Evolutionary conservation across 2,888 invertebrate genomes (phyloP).

Genomic region (Nudaria mundana): DNA sequence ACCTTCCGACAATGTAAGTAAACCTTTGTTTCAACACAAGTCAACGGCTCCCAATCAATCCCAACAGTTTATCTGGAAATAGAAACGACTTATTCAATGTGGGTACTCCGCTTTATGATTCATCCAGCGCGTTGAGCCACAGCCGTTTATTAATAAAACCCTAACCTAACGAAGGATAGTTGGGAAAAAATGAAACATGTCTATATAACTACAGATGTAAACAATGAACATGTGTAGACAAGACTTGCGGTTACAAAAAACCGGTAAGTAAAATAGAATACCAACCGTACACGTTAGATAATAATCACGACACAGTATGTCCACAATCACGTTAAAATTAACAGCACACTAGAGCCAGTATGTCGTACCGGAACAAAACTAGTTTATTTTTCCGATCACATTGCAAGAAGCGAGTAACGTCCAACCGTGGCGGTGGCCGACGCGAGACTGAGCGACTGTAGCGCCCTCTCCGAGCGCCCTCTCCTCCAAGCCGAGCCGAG

Average conservation of each 20-base stretch:
- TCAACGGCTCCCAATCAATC: conserved; percentile 74
- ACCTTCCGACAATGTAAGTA: conserved; percentile 72
- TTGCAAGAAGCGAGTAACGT: conserved; percentile 60
- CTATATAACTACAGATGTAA: conserved; percentile 67
- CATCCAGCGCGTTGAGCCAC: conserved; percentile 51
- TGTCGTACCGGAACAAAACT: conserved; percentile 72
- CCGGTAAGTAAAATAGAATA: conserved; percentile 45
- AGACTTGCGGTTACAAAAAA: conserved; percentile 39
- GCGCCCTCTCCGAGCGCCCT: conserved; percentile 66
- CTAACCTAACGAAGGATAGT: conserved; percentile 50
- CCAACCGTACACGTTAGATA: conserved; percentile 68
- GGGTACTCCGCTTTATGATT: conserved; percentile 62
- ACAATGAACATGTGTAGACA: conserved; percentile 62
- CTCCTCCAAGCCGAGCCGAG: too few relatives aligned
- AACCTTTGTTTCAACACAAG: conserved; percentile 75
- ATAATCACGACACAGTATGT: conserved; percentile 66
- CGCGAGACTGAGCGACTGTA: conserved; percentile 78
- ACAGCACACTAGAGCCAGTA: conserved; percentile 61
- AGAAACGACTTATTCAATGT: conserved; percentile 75
- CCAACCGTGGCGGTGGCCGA: conserved; percentile 63
- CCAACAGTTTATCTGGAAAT: conserved; percentile 77
- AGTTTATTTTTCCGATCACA: conserved; percentile 74
- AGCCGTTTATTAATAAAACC: conserved; percentile 62
- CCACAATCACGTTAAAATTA: conserved; percentile 65
- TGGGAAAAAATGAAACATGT: conserved; percentile 60